phyloP scores from a whole-genome alignment of 64 coral and sea anemone genomes.

The Hydrozoanthus tunicans region DNA sequence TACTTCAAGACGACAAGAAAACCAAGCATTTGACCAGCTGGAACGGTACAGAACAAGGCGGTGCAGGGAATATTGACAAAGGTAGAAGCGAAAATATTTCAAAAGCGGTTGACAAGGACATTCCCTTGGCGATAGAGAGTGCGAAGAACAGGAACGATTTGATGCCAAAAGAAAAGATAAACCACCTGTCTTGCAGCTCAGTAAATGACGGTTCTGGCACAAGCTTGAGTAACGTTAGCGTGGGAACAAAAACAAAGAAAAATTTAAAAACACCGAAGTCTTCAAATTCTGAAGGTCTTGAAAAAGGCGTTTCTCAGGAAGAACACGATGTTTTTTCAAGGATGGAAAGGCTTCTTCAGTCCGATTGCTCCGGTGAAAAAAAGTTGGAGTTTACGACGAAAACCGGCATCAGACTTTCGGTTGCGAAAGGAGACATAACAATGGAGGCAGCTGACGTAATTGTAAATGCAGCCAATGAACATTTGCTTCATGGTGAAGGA shows the following conservation, averaged over 20 bases:
- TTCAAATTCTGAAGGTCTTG: background rate
- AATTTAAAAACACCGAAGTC: background rate
- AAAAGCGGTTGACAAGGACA: background rate
- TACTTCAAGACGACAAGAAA: background rate
- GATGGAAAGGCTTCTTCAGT: background rate
- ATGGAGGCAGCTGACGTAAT: slow-evolving; percentile 55
- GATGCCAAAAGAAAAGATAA: background rate
- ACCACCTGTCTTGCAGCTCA: background rate
- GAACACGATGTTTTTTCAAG: background rate
- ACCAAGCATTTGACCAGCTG: background rate
- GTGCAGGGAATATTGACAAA: background rate
- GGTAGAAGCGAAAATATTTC: background rate
- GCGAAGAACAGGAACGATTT: background rate
- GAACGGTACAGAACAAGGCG: background rate
- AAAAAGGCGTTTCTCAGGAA: background rate
- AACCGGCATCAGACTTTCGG: slow-evolving; percentile 50
- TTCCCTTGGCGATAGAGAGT: background rate
- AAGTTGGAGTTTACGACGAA: slow-evolving; percentile 17
- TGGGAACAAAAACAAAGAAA: background rate
- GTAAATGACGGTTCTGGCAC: background rate
- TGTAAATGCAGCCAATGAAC: slow-evolving; percentile 66
- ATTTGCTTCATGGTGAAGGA: slow-evolving; percentile 33
- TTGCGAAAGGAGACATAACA: slow-evolving; percentile 58
- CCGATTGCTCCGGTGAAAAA: background rate
- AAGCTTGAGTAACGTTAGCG: background rate